Conservation (phyloP, 2,113 vertebrate species). For the Myxocyprinus asiaticus region DNA sequence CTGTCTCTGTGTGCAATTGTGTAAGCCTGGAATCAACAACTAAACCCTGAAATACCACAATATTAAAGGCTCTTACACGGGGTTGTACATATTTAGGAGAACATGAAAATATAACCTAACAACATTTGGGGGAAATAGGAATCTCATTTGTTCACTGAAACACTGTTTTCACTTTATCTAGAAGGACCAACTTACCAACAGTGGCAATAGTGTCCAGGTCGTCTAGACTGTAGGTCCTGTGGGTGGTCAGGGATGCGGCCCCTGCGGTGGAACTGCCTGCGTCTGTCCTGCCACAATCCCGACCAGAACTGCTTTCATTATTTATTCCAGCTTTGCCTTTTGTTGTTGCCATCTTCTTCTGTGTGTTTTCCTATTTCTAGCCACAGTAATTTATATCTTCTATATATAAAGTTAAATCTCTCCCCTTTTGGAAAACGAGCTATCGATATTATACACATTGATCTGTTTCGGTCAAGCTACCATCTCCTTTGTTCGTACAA, state of each 20-base stretch:
- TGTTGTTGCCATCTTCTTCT: slow-evolving; percentile 71
- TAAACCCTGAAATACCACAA: not conserved
- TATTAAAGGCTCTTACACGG: not conserved
- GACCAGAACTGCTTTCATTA: slow-evolving; percentile 65
- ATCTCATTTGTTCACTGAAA: not conserved
- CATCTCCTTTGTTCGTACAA: slow-evolving; percentile 48
- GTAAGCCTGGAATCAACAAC: not conserved
- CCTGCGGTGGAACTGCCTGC: slow-evolving; percentile 51
- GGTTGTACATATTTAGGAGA: not conserved
- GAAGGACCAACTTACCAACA: slow-evolving; percentile 80
- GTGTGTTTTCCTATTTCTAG: not conserved
- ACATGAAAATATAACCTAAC: not conserved
- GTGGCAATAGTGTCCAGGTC: slow-evolving; percentile 87
- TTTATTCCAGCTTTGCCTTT: slow-evolving; percentile 64
- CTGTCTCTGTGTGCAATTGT: not conserved
- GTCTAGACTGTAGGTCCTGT: slow-evolving; percentile 74
- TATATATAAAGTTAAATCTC: slow-evolving; percentile 17
- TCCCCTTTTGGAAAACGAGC: slow-evolving; percentile 17
- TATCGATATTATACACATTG: slow-evolving; percentile 32
- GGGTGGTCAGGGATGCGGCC: slow-evolving; percentile 58
- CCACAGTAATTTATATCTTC: not conserved
- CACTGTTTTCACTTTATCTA: not conserved
- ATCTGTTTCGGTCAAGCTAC: slow-evolving; percentile 19
- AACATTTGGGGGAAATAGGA: not conserved
- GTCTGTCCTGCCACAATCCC: slow-evolving; percentile 61